Conservation (phyloP, 1,140 invertebrate species). For the Bombus balteatus region DNA sequence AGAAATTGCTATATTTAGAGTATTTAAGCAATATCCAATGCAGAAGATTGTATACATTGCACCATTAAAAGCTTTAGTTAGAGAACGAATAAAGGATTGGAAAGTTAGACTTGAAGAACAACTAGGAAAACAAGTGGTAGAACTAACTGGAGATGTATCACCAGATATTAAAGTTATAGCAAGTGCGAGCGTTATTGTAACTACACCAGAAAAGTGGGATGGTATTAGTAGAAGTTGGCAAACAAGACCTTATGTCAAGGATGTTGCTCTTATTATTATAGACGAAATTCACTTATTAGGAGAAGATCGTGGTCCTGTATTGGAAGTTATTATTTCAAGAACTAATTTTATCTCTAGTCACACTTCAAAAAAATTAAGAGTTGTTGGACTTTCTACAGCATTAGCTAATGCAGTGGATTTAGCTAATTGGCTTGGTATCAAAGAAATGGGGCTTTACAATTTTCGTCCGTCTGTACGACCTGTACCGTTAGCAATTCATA, state of each 20-base stretch:
- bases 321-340: constrained; percentile 93
- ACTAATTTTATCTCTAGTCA: constrained; percentile 97
- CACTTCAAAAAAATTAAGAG: constrained; percentile 89
- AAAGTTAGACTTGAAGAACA: constrained; percentile 92
- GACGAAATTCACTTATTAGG: constrained; percentile 99
- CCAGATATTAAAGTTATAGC: constrained; percentile 95
- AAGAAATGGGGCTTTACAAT: constrained; percentile 96
- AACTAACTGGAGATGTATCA: constrained; percentile 98
- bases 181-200: constrained; percentile 95
- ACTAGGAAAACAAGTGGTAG: constrained; percentile 94
- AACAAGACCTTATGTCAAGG: constrained; percentile 95
- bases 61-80: constrained; percentile 97
- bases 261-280: constrained; percentile 97
- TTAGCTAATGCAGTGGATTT: constrained; percentile 98
- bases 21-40: constrained; percentile 92
- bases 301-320: constrained; percentile 92
- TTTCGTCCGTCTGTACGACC: constrained; percentile 98
- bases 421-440: constrained; percentile 97
- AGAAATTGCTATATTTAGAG: constrained; percentile 97
- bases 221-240: constrained; percentile 99
- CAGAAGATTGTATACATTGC: constrained; percentile 99
- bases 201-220: constrained; percentile 99
- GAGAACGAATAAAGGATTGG: constrained; percentile 99
- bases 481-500: constrained; percentile 98
- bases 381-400: constrained; percentile 98